Conservation (phyloP, 2,113 vertebrate genomes). For the Harpagus bidentatus region DNA sequence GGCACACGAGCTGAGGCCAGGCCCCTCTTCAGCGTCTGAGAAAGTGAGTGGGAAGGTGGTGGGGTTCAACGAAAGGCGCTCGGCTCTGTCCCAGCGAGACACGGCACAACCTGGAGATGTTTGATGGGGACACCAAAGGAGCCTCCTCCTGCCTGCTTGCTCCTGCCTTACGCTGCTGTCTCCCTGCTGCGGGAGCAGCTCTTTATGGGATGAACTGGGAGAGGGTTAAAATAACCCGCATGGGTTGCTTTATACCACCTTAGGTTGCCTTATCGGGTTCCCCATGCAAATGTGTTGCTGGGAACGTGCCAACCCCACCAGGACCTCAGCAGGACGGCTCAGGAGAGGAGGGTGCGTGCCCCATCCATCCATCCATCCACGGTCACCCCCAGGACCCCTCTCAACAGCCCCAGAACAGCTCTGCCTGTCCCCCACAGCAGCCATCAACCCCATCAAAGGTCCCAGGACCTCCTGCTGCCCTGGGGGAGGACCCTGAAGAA, state of each 20-base stretch:
- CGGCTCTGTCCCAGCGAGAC: accelerated
- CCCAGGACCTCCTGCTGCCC: background rate
- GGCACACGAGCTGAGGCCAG: background rate
- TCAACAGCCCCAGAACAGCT: background rate
- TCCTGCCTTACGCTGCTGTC: background rate
- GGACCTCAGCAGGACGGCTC: background rate
- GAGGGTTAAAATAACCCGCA: background rate
- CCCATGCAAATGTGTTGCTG: background rate
- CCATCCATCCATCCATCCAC: no score
- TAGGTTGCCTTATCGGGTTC: background rate
- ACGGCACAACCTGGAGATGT: accelerated
- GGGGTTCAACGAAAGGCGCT: background rate
- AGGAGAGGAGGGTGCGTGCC: background rate
- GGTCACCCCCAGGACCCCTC: background rate
- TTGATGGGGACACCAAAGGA: background rate
- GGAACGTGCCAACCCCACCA: background rate
- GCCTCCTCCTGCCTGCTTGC: background rate
- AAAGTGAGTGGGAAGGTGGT: background rate
- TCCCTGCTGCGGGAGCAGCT: background rate
- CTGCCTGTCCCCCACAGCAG: accelerated
- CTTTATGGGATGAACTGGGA: background rate
- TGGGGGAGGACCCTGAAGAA: background rate
- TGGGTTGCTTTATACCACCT: background rate
- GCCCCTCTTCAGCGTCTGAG: background rate
- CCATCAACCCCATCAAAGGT: background rate